A percentile compares a stretch with the other conserved stretches of the same genome.
phyloP scores from a whole-genome alignment of 2,113 vertebrate genomes.

The Tautogolabrus adspersus region DNA sequence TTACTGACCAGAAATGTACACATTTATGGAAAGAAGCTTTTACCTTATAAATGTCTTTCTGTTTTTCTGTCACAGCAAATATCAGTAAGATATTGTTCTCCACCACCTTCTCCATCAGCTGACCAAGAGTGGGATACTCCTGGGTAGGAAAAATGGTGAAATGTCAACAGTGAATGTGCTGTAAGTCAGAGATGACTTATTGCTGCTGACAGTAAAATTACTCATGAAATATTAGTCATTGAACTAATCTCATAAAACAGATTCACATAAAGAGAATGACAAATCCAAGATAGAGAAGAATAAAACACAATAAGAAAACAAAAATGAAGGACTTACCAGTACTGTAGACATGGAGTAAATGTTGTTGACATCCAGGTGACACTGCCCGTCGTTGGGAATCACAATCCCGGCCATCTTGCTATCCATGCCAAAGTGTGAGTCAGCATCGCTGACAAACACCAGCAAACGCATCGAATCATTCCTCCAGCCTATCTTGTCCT shows the following conservation, averaged over 20 bases:
- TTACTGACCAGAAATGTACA: neutral
- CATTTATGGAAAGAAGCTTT: conserved; percentile 41
- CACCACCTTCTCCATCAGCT: conserved; percentile 95
- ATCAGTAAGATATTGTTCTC: conserved; percentile 96
- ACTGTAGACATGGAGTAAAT: conserved; percentile 93
- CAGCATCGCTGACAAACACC: conserved; percentile 95
- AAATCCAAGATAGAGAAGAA: neutral
- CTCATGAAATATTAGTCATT: neutral
- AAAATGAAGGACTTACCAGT: conserved; percentile 80
- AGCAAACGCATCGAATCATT: conserved; percentile 96
- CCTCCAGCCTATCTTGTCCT: conserved; percentile 98
- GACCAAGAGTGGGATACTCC: conserved; percentile 97
- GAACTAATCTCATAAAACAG: neutral
- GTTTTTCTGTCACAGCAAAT: conserved; percentile 92
- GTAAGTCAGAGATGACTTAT: neutral
- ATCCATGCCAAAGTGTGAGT: conserved; percentile 99
- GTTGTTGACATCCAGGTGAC: conserved; percentile 94
- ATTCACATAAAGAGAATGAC: neutral
- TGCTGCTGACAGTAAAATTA: neutral
- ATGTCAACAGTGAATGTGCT: conserved; percentile 3
- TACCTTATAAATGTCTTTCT: conserved; percentile 92
- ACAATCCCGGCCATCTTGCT: conserved; percentile 98
- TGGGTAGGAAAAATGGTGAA: conserved; percentile 62
- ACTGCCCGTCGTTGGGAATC: conserved; percentile 94
- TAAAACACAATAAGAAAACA: no score